Evolutionary conservation across 2,113 vertebrate species (phyloP).

Genomic region (Plestiodon gilberti): DNA sequence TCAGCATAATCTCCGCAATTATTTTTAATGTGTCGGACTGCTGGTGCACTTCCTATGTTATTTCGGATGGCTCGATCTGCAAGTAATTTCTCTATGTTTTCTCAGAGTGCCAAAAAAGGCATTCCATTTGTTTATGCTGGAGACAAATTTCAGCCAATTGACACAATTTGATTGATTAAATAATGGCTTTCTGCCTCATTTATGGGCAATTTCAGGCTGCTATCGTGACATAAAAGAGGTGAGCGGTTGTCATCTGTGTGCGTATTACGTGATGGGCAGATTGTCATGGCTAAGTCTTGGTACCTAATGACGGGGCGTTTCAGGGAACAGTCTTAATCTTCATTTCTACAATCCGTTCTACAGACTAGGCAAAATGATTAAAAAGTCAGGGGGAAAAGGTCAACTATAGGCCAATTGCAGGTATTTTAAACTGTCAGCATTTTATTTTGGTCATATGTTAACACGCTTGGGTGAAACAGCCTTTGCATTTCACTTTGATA

Average conservation of each 20-base stretch:
- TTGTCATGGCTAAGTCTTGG: conserved; percentile 46
- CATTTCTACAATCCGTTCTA: conserved; percentile 52
- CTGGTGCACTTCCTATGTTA: conserved; percentile 73
- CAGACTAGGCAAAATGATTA: conserved; percentile 46
- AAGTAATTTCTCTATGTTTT: conserved; percentile 86
- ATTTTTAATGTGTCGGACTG: conserved; percentile 74
- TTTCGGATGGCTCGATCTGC: conserved; percentile 75
- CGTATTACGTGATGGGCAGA: conserved; percentile 60
- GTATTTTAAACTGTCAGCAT: conserved; percentile 39
- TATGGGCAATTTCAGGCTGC: conserved; percentile 80
- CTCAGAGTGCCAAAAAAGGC: conserved; percentile 69
- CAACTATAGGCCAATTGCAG: conserved; percentile 59
- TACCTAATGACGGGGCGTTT: conserved; percentile 48
- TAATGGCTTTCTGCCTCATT: conserved; percentile 88
- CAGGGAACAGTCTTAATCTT: conserved; percentile 46
- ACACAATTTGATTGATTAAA: conserved; percentile 91
- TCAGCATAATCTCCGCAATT: conserved; percentile 72
- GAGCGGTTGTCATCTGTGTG: conserved; percentile 70
- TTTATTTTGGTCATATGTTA: conserved; percentile 31
- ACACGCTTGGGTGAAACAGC: conserved; percentile 13
- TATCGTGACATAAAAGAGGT: conserved; percentile 72
- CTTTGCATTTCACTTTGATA: conserved; percentile 26
- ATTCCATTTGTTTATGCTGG: conserved; percentile 84
- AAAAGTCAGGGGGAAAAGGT: conserved; percentile 56
- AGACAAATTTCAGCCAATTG: conserved; percentile 87